Evolutionary conservation across 2,888 invertebrate genomes (phyloP).

Genomic region (Limnephilus lunatus): DNA sequence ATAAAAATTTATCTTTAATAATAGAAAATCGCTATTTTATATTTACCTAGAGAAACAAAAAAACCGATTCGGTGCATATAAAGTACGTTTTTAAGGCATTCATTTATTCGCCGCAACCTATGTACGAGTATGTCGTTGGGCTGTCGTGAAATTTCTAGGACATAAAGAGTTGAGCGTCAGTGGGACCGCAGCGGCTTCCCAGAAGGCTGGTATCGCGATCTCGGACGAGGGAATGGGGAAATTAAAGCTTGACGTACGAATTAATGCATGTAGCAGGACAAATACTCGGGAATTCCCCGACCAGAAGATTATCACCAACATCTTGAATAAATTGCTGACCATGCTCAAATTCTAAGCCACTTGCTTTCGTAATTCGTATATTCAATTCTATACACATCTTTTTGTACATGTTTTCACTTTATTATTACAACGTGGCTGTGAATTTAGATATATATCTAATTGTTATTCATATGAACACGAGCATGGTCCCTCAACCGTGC

Average conservation of each 20-base stretch:
- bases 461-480: background rate
- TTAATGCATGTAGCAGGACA: background rate
- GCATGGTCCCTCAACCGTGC: background rate
- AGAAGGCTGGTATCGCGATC: background rate
- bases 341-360: background rate
- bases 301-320: background rate
- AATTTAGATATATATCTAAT: no score
- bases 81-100: background rate
- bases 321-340: background rate
- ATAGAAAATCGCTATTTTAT: background rate
- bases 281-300: background rate
- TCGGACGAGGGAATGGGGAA: background rate
- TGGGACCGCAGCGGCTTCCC: background rate
- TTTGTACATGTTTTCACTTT: background rate
- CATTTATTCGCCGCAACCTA: background rate
- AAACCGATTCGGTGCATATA: background rate
- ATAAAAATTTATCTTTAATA: background rate
- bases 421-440: background rate
- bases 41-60: background rate
- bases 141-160: conserved; percentile 49
- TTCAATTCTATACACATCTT: background rate
- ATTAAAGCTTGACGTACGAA: background rate
- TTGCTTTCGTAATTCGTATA: background rate
- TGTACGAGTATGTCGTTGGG: background rate
- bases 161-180: conserved; percentile 33